Evolutionary conservation across 2,888 invertebrate species (phyloP).

Genomic region (Latrodectus elegans): DNA sequence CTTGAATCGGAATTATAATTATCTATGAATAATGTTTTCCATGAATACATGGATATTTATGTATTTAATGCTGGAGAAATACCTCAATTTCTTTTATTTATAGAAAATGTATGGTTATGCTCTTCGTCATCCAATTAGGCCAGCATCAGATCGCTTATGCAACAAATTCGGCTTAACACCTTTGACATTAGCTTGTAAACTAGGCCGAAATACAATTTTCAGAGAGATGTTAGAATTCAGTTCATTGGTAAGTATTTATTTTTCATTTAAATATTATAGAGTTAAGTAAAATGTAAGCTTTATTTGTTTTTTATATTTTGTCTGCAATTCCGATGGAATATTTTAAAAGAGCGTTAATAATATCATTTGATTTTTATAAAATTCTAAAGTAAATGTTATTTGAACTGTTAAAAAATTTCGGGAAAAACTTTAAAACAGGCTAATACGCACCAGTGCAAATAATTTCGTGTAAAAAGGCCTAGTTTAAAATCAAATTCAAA

Average conservation of each 20-base stretch:
- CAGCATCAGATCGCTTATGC: slow-evolving; percentile 92
- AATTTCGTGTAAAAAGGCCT: too few relatives aligned
- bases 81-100: background rate
- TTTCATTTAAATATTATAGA: too few relatives aligned
- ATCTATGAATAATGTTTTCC: too few relatives aligned
- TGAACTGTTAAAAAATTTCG: background rate
- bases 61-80: too few relatives aligned
- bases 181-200: slow-evolving; percentile 94
- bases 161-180: slow-evolving; percentile 95
- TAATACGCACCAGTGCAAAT: too few relatives aligned
- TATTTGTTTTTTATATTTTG: background rate
- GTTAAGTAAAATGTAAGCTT: background rate
- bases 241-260: slow-evolving; percentile 73
- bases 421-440: background rate
- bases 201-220: slow-evolving; percentile 97
- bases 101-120: slow-evolving; percentile 99
- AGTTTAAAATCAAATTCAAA: too few relatives aligned
- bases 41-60: too few relatives aligned
- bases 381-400: background rate
- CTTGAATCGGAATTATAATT: too few relatives aligned
- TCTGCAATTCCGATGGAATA: background rate
- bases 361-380: background rate
- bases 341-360: background rate
- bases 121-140: slow-evolving; percentile 91
- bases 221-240: slow-evolving; percentile 96